A percentile compares a stretch with the other conserved stretches of the same genome.
Evolutionary conservation across 2,113 vertebrate genomes (phyloP).

Genomic region (Lathamus discolor): DNA sequence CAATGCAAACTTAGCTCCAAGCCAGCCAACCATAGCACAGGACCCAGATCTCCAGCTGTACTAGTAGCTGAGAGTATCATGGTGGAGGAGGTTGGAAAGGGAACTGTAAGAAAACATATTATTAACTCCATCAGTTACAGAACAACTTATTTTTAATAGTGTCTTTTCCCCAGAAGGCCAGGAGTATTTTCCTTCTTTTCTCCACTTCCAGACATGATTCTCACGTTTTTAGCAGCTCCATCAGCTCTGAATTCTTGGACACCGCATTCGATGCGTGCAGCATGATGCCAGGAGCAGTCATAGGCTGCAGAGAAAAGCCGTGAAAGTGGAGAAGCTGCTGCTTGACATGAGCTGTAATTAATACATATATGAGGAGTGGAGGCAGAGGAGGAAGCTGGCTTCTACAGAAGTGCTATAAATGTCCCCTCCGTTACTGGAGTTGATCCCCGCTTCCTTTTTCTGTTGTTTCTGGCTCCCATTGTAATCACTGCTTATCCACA

Average conservation of each 20-base stretch:
- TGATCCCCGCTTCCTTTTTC: background rate
- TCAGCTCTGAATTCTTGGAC: background rate
- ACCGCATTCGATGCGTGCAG: fast-evolving
- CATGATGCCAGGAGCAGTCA: fast-evolving
- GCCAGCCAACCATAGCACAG: background rate
- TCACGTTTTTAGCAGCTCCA: fast-evolving
- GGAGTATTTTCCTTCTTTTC: background rate
- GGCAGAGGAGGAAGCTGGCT: background rate
- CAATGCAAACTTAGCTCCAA: background rate
- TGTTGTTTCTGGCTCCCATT: background rate
- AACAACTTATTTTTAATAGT: background rate
- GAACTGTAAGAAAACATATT: background rate
- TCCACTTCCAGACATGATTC: background rate
- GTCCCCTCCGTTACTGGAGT: fast-evolving
- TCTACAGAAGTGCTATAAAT: background rate
- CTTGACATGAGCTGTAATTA: background rate
- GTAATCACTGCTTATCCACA: background rate
- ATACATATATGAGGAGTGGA: background rate
- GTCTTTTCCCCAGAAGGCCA: background rate
- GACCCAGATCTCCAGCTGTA: background rate
- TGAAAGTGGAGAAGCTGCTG: background rate
- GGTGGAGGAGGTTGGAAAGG: background rate
- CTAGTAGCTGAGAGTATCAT: background rate
- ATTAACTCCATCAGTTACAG: background rate
- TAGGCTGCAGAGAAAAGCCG: background rate